A percentile compares a stretch with the other conserved stretches of the same genome.
Evolutionary conservation across 53 echinoderm and acorn worm species (phyloP).

Genomic region (Holothuria leucospilota): DNA sequence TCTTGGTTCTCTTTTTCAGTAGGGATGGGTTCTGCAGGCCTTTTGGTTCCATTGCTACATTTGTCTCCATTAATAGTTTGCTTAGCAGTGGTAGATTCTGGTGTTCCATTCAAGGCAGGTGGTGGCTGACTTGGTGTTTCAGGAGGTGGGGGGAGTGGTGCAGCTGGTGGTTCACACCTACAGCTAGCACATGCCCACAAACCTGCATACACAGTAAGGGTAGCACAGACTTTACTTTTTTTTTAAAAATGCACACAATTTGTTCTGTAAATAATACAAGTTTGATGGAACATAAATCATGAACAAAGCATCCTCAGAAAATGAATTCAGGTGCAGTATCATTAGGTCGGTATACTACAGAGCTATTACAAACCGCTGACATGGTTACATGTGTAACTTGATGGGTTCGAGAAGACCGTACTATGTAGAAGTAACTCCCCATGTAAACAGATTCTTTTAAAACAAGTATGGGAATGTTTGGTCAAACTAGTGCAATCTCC

Average conservation of each 20-base stretch:
- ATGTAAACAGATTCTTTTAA: too few species aligned
- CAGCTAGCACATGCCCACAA: conserved; percentile 83
- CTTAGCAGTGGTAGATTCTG: not conserved
- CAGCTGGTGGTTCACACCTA: conserved; percentile 56
- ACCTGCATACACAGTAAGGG: conserved; percentile 45
- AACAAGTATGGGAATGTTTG: too few species aligned
- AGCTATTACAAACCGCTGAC: too few species aligned
- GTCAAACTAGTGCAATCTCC: too few species aligned
- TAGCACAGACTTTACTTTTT: not conserved
- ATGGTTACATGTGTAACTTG: too few species aligned
- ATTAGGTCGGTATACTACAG: too few species aligned
- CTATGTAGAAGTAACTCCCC: too few species aligned
- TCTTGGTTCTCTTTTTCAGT: conserved; percentile 1
- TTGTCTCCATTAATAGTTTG: not conserved
- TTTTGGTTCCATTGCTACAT: not conserved
- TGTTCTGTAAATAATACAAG: too few species aligned
- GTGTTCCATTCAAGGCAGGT: conserved; percentile 30
- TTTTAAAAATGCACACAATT: not conserved
- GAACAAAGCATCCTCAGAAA: too few species aligned
- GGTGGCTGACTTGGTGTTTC: conserved; percentile 18
- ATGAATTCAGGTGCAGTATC: too few species aligned
- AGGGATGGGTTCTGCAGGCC: conserved; percentile 22
- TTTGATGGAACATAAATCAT: too few species aligned
- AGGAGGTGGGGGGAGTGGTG: conserved; percentile 50
- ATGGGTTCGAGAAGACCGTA: too few species aligned